These are phyloP conservation scores for Parambassis ranga DNA, from an alignment of 2,797 vertebrate genomes.

Conservation along the genomic window DNA sequence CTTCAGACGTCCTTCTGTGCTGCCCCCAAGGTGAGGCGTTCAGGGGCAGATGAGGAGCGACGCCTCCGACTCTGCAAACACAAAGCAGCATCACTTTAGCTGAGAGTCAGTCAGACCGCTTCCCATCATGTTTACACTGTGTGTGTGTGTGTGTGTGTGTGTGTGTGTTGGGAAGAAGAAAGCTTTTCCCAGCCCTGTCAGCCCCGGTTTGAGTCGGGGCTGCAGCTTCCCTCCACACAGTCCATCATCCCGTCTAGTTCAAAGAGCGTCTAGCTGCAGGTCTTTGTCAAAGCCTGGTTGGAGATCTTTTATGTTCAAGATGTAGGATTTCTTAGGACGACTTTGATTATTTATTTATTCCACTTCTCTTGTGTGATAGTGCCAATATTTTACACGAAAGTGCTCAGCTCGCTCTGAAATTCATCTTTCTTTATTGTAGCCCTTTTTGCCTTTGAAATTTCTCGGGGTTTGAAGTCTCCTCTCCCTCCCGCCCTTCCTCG, in stretches of 20 bases:
- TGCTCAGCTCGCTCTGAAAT: constrained; percentile 83
- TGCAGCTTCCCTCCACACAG: constrained; percentile 76
- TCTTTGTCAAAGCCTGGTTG: constrained; percentile 92
- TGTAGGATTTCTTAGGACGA: constrained; percentile 88
- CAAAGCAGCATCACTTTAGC: too few species aligned
- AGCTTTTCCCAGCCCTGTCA: constrained; percentile 79
- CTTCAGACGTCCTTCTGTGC: too few species aligned
- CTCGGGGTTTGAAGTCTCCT: constrained; percentile 40
- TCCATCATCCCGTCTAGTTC: constrained; percentile 88
- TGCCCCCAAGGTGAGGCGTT: too few species aligned
- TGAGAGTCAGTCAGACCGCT: not conserved
- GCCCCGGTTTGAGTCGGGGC: constrained; percentile 79
- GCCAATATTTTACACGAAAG: constrained; percentile 81
- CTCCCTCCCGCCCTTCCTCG: not conserved
- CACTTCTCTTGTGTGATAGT: constrained; percentile 88
- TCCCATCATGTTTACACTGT: not conserved
- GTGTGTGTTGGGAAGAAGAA: constrained; percentile 28
- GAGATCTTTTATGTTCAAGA: constrained; percentile 93
- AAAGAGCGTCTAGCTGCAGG: constrained; percentile 90
- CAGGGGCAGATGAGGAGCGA: too few species aligned
- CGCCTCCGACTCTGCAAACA: too few species aligned
- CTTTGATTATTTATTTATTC: constrained; percentile 98
- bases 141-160: not conserved
- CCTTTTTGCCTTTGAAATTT: constrained; percentile 81
- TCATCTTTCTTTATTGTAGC: constrained; percentile 82